Conservation (phyloP, 2,113 vertebrate species). For the Melanotaenia duboulayi region DNA sequence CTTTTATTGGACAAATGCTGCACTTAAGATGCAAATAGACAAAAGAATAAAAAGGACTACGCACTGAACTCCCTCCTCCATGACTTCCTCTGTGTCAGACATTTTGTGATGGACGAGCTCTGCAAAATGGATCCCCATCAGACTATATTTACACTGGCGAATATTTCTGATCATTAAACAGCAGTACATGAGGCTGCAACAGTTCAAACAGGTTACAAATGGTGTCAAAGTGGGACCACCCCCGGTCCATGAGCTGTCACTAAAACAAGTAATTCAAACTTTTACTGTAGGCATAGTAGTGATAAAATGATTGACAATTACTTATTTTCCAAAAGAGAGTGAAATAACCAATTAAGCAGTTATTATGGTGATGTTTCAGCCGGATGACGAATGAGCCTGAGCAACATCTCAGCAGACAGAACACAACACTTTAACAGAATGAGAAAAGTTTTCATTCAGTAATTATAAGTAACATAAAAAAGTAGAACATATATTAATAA, state of each 20-base stretch:
- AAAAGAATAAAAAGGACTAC: conserved; percentile 45
- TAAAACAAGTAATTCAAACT: neutral
- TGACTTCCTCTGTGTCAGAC: conserved; percentile 79
- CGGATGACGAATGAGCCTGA: neutral
- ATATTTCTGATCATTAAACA: conserved; percentile 58
- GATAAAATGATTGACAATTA: neutral
- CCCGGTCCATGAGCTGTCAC: neutral
- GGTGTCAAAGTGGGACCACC: neutral
- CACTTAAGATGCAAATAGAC: neutral
- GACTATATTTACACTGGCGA: conserved; percentile 56
- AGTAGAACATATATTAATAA: neutral
- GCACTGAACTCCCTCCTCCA: conserved; percentile 73
- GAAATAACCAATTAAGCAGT: neutral
- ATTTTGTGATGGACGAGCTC: conserved; percentile 67
- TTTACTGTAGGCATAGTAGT: neutral
- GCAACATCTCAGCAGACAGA: conserved; percentile 3
- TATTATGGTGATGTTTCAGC: neutral
- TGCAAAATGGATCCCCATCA: conserved; percentile 61
- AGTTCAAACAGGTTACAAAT: conserved; percentile 16
- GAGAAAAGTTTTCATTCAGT: neutral
- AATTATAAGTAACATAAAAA: neutral
- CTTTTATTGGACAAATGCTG: neutral
- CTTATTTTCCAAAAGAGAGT: too few species aligned
- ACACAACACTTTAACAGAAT: neutral
- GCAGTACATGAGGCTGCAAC: conserved; percentile 11